Conservation (phyloP, 2,888 invertebrate genomes). For the Girardia tigrina region DNA sequence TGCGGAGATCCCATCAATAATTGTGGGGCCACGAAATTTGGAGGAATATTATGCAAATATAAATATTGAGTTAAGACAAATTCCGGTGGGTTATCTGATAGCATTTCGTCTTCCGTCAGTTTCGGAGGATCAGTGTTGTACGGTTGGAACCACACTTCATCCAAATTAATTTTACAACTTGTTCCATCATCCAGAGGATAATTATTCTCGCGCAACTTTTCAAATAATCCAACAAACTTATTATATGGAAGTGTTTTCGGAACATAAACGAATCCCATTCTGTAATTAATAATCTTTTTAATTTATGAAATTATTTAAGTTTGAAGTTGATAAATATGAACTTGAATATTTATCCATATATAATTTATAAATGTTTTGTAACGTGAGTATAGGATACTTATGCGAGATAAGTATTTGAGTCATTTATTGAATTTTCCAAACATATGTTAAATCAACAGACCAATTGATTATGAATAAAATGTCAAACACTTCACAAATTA, state of each 20-base stretch:
- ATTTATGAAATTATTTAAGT: no score
- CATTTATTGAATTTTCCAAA: no score
- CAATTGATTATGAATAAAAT: no score
- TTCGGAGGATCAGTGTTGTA: neutral
- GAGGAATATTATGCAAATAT: neutral
- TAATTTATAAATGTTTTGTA: no score
- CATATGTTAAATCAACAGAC: no score
- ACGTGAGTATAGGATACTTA: no score
- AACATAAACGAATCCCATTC: neutral
- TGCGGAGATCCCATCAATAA: neutral
- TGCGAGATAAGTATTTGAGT: no score
- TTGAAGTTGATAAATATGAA: no score
- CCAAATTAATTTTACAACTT: neutral
- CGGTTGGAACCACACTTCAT: constrained; percentile 4
- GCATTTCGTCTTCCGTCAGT: constrained; percentile 9
- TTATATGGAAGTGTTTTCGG: constrained; percentile 10
- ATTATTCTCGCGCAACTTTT: neutral
- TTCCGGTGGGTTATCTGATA: neutral
- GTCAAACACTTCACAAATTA: no score
- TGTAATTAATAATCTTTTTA: neutral
- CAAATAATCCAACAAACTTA: constrained; percentile 4
- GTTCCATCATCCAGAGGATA: neutral
- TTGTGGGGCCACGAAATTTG: neutral
- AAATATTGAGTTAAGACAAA: neutral
- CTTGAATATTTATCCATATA: no score